Conservation (phyloP, 2,888 invertebrate species). For the Pediacus dermestoides region DNA sequence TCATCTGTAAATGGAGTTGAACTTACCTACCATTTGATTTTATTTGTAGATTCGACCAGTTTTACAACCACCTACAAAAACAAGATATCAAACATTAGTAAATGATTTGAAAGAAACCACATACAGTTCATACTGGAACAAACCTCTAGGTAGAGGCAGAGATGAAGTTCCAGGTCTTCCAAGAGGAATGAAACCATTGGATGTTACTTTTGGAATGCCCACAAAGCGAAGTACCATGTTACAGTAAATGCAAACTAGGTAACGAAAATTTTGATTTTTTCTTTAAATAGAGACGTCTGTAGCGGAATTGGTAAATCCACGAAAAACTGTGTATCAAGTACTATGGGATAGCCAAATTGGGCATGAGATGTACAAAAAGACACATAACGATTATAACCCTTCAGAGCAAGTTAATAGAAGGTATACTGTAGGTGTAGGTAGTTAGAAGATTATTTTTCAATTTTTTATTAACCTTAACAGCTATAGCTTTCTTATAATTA, state of each 20-base stretch:
- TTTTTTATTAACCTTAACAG: constrained; percentile 7
- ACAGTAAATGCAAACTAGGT: background rate
- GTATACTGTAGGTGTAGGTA: no score
- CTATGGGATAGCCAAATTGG: constrained; percentile 44
- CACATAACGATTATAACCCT: constrained; percentile 51
- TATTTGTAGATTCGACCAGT: constrained; percentile 27
- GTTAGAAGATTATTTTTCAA: no score
- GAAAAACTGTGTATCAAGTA: constrained; percentile 43
- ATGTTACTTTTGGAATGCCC: constrained; percentile 47
- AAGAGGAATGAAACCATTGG: constrained; percentile 44
- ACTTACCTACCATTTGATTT: constrained; percentile 12
- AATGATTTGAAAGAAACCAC: constrained; percentile 51
- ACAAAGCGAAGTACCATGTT: constrained; percentile 25
- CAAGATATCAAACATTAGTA: constrained; percentile 50
- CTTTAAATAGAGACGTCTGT: constrained; percentile 32
- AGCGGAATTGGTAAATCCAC: constrained; percentile 48
- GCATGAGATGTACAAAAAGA: constrained; percentile 50
- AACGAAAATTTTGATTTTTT: background rate
- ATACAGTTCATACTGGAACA: constrained; percentile 51
- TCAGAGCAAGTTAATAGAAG: constrained; percentile 47
- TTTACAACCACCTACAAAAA: constrained; percentile 43
- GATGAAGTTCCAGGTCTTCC: constrained; percentile 51
- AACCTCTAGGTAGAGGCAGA: constrained; percentile 47
- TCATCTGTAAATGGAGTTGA: background rate
- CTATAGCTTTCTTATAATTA: background rate